These are phyloP conservation scores for Pterophyllum scalare DNA, from an alignment of 2,113 vertebrate genomes.

Conservation along the genomic window DNA sequence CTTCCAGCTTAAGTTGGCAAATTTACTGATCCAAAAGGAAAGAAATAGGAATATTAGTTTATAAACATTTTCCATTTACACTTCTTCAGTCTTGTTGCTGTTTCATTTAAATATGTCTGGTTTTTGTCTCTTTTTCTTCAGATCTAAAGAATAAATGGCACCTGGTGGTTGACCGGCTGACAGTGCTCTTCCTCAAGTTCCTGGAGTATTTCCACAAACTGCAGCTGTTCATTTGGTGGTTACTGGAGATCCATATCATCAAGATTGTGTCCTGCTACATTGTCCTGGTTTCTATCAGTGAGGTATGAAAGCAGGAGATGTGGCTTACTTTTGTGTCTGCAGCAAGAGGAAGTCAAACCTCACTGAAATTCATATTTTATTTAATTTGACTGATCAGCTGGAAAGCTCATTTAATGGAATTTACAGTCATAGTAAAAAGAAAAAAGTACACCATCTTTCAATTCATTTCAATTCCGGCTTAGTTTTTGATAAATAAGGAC, in stretches of 20 bases:
- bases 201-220: slow-evolving; percentile 96
- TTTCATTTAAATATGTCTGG: slow-evolving; percentile 4
- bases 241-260: slow-evolving; percentile 96
- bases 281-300: slow-evolving; percentile 90
- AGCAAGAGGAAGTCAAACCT: neutral
- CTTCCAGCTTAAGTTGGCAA: neutral
- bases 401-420: neutral
- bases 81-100: slow-evolving; percentile 17
- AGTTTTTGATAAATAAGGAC: neutral
- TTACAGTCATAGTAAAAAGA: neutral
- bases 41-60: neutral
- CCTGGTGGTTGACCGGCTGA: slow-evolving; percentile 94
- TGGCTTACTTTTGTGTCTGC: neutral
- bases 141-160: slow-evolving; percentile 97
- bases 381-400: neutral
- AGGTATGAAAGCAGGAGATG: slow-evolving; percentile 78
- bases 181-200: slow-evolving; percentile 95
- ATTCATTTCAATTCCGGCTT: neutral
- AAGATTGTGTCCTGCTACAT: slow-evolving; percentile 97
- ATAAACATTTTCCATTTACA: slow-evolving; percentile 10
- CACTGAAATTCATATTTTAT: neutral
- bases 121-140: slow-evolving; percentile 58
- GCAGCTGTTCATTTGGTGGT: slow-evolving; percentile 97
- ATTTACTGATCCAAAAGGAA: neutral
- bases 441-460: neutral